Conservation (phyloP, 1,140 invertebrate genomes). For the Leptinotarsa undecemlineata region DNA sequence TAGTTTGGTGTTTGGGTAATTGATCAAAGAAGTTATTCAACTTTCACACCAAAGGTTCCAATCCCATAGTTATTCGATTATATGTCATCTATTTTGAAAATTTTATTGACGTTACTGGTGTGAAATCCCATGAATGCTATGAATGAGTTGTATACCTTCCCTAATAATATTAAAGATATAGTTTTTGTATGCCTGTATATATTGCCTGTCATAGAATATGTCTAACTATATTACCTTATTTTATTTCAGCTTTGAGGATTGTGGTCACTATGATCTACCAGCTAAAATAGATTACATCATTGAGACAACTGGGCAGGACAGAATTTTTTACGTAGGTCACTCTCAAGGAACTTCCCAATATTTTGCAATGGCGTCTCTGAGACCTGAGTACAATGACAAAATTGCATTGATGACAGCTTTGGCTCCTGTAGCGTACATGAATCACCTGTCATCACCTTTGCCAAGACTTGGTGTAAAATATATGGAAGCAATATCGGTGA, state of each 20-base stretch:
- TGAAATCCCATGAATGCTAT: no score
- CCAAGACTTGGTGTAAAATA: conserved; percentile 16
- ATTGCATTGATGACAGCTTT: conserved; percentile 67
- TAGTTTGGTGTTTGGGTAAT: no score
- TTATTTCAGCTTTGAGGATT: conserved; percentile 46
- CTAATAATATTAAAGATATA: no score
- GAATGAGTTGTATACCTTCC: no score
- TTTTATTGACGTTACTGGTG: no score
- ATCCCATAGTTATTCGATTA: no score
- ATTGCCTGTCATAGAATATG: no score
- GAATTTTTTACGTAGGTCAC: conserved; percentile 45
- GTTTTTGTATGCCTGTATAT: no score
- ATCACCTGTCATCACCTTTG: conserved; percentile 50
- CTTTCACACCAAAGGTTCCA: no score
- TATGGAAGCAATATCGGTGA: not conserved
- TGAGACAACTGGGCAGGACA: conserved; percentile 33
- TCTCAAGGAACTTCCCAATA: conserved; percentile 64
- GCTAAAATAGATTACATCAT: conserved; percentile 64
- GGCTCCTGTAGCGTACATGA: conserved; percentile 68
- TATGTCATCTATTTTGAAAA: no score
- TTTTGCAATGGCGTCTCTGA: conserved; percentile 66
- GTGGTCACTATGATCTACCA: conserved; percentile 63
- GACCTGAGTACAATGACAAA: conserved; percentile 66
- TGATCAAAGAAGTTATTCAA: no score
- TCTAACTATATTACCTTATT: not conserved